Base-by-base conservation (phyloP, 2,113 vertebrate genomes). In the Saimiri boliviensis region DNA sequence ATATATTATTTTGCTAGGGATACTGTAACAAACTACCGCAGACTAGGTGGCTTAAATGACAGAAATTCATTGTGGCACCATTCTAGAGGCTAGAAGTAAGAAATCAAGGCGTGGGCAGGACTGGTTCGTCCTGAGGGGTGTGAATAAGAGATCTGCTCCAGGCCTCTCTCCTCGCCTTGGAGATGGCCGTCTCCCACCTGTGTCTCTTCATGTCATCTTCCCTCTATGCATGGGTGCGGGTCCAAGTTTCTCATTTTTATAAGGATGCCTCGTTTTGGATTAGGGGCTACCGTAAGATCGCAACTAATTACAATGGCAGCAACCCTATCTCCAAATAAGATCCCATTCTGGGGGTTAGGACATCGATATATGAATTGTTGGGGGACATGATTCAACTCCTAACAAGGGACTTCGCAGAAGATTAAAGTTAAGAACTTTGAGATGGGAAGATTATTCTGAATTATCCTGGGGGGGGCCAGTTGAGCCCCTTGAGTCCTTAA, bases 381-480 rank as follows among this genome's bases (percentile, higher is more conserved):
- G 74, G 25, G 25, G 60, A 32, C 73, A 92, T 17, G 32, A 12
- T 85, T 85, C n/a, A 71, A 71, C 25, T 35, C 14, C 7, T 81
- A 70, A 56, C 37, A 80, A 85, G 16, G 45, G 30, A 40, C 58
- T 68, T 52, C 66, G 77, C 40, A 82, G n/a, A n/a, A n/a, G 32
- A 88, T 80, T 79, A 58, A 81, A 52, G 32, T 63, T 81, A 56
- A 45, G 30, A 37, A 58, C 35, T 32, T 17, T 66, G 92, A 45
- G 73, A 13, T 19, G 42, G 40, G 45, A n/a, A 45, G 20, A 56
- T 23, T 66, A 49, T 21, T 16, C 58, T 16, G 58, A n/a, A 35
- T 58, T 8, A 79, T n/a, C 8, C 13, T 32, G 0, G 12, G 0
- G 25, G n/a, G 47, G 21, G 20, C 74, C 27, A 70, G 0, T 35